Base-by-base conservation (phyloP, 2,888 invertebrate genomes). In the Sphaerophoria taeniata region DNA sequence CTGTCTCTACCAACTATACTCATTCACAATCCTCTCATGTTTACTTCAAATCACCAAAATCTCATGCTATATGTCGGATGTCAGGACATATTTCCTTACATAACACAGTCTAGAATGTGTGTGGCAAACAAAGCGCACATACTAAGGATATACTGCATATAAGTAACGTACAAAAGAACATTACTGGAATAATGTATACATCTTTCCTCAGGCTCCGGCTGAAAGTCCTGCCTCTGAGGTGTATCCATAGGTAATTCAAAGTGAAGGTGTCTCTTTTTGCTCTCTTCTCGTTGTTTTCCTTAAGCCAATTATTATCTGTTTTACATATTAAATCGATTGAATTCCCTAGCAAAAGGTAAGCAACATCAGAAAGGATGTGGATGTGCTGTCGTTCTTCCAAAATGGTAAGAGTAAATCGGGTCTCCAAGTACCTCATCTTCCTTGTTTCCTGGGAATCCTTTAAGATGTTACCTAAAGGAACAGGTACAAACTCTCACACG, bases 311-410 rank as follows among this genome's bases (percentile, higher is more conserved):
- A 81, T 71, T 77, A 77, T 77, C 72, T 72, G 69, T 82, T 82
- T 82, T 82, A 77, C 77, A 77, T 82, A 77, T 73, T 73, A 73
- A 82, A 82, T 82, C 82, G 82, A 82, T 82, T 61, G 72, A 77
- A 78, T 77, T 61, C 47, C 51, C 61, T 53, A 56, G 67, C 67
- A 72, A 60, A 67, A 56, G 47, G 72, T 69, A 69, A 61, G 67
- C 67, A 63, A 78, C 61, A 69, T 60, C 67, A 55, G 47, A 77
- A 61, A 67, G 72, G 76, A 77, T 60, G 45, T 43, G 34, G 53
- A 51, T 16, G 49, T 63, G 16, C 36, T 36, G 5, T 43, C 39
- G 39, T 3, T 43, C 2, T 51, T 51, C 14, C 65, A n/a, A n/a
- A n/a, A n/a, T n/a, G n/a, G n/a, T n/a, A n/a, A n/a, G n/a, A n/a